These are phyloP conservation scores for Discoglossus pictus DNA, from an alignment of 2,797 vertebrate species.

Conservation along the genomic window DNA sequence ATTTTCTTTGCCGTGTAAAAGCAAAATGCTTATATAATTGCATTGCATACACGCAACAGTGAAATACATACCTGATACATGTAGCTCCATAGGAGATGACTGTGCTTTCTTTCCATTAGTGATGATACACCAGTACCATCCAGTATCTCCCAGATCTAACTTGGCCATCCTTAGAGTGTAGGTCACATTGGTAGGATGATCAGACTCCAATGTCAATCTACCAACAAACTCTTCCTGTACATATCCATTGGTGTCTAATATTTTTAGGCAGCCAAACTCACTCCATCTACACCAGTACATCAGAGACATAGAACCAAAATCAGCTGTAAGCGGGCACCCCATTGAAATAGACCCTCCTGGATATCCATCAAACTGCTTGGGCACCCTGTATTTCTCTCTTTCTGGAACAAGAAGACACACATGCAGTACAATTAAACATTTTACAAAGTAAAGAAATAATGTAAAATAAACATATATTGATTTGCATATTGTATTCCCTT, in stretches of 20 bases:
- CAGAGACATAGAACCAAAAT: conserved; percentile 2
- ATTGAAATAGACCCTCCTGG: background rate
- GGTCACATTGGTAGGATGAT: fast-evolving
- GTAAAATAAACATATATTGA: too few relatives aligned
- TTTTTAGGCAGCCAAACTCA: conserved; percentile 11
- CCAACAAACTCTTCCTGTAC: conserved; percentile 36
- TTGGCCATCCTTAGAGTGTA: conserved; percentile 36
- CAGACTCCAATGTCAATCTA: background rate
- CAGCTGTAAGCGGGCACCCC: conserved; percentile 20
- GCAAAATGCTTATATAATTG: too few relatives aligned
- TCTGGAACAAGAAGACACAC: conserved; percentile 37
- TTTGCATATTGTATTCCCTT: too few relatives aligned
- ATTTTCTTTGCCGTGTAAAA: too few relatives aligned
- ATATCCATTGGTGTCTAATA: conserved; percentile 38
- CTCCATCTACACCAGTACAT: conserved; percentile 57
- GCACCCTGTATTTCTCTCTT: conserved; percentile 13
- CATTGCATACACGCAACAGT: too few relatives aligned
- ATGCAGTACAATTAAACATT: too few relatives aligned
- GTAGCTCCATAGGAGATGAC: conserved; percentile 45
- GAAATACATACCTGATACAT: conserved; percentile 45
- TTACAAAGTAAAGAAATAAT: too few relatives aligned
- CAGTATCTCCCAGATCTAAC: conserved; percentile 50
- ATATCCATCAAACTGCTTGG: background rate
- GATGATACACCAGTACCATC: conserved; percentile 61
- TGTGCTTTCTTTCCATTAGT: background rate